Percentiles rank a stretch among this genome's conserved stretches.
Evolutionary conservation across 2,888 invertebrate genomes (phyloP).

Genomic region (Brachynemurus nebulosus): DNA sequence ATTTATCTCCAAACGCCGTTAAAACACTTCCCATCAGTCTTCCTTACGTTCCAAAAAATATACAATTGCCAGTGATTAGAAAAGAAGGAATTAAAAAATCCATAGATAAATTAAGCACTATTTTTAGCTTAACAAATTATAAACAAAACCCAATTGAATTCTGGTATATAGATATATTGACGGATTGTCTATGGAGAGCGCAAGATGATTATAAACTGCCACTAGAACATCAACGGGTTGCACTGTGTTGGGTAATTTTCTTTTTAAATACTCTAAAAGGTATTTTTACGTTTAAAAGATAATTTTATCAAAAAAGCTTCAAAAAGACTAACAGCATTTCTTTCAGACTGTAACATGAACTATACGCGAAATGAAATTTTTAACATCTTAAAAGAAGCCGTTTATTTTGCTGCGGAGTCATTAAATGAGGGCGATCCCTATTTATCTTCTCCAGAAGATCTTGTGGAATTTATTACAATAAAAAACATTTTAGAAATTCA

Average conservation of each 20-base stretch:
- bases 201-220: slow-evolving; percentile 29
- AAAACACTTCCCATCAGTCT: neutral
- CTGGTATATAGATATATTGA: slow-evolving; percentile 30
- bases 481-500: neutral
- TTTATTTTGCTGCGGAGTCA: slow-evolving; percentile 24
- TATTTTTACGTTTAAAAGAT: slow-evolving; percentile 11
- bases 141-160: slow-evolving; percentile 26
- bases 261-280: slow-evolving; percentile 28
- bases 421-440: slow-evolving; percentile 22
- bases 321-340: too few species aligned
- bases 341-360: slow-evolving; percentile 23
- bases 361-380: slow-evolving; percentile 25
- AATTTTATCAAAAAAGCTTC: neutral
- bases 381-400: slow-evolving; percentile 25
- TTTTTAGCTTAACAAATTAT: slow-evolving; percentile 25
- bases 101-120: slow-evolving; percentile 23
- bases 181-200: slow-evolving; percentile 29
- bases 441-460: neutral
- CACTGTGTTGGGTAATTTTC: slow-evolving; percentile 28
- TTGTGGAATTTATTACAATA: neutral
- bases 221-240: slow-evolving; percentile 25
- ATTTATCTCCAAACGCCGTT: neutral
- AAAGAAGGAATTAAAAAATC: slow-evolving; percentile 25
- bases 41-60: neutral
- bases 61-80: slow-evolving; percentile 23